Conservation (phyloP, 2,888 invertebrate genomes). For the Iselma pallidipennis region DNA sequence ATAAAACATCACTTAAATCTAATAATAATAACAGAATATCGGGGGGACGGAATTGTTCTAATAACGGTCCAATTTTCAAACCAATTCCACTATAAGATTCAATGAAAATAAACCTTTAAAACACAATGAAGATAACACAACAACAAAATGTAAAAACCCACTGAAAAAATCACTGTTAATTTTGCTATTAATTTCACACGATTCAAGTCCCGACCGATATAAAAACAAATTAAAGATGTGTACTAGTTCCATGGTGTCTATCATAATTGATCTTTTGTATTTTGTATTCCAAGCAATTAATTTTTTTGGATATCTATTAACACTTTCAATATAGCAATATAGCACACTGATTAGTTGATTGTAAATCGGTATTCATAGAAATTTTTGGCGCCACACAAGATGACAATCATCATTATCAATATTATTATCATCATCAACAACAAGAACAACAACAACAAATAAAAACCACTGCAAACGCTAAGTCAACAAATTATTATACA, state of each 20-base stretch:
- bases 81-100: not conserved
- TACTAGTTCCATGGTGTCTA: not conserved
- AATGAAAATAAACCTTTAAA: no score
- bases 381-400: no score
- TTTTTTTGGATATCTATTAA: not conserved
- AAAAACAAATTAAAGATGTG: not conserved
- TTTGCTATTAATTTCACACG: slow-evolving; percentile 5
- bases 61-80: not conserved
- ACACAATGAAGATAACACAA: no score
- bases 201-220: no score
- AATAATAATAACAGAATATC: not conserved
- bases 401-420: not conserved
- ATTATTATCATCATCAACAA: slow-evolving; percentile 13
- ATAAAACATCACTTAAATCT: no score
- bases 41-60: not conserved
- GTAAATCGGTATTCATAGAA: no score
- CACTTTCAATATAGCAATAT: not conserved
- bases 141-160: not conserved
- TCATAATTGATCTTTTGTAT: not conserved
- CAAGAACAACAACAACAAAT: slow-evolving; percentile 27
- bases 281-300: not conserved
- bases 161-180: not conserved
- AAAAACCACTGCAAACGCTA: slow-evolving; percentile 40
- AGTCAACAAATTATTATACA: slow-evolving; percentile 57
- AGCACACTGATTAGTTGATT: not conserved